Evolutionary conservation across 2,888 invertebrate genomes (phyloP).

Genomic region (Microchrysa polita): DNA sequence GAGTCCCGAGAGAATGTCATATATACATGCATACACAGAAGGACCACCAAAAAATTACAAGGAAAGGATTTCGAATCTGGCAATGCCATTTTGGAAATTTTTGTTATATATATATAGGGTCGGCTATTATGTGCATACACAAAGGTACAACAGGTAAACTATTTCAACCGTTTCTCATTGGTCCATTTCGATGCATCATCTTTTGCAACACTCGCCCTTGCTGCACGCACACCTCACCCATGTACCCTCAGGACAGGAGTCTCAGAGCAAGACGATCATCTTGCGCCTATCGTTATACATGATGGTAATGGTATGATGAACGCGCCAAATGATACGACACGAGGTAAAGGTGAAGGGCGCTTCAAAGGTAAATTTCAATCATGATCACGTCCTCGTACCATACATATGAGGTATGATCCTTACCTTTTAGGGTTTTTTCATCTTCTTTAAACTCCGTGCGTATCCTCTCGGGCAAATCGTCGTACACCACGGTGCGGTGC

Average conservation of each 20-base stretch:
- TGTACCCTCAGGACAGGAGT: too few species aligned
- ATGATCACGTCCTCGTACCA: too few species aligned
- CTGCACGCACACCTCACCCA: neutral
- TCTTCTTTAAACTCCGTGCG: neutral
- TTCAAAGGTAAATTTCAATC: constrained; percentile 12
- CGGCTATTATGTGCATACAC: neutral
- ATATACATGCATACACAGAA: too few species aligned
- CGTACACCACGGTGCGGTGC: too few species aligned
- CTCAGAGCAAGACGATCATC: too few species aligned
- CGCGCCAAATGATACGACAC: neutral
- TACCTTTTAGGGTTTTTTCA: constrained; percentile 6
- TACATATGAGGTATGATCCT: neutral
- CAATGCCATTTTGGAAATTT: neutral
- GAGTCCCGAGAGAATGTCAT: too few species aligned
- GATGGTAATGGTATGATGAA: too few species aligned
- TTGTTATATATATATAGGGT: neutral
- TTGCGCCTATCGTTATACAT: too few species aligned
- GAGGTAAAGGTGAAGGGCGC: constrained; percentile 14
- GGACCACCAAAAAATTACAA: too few species aligned
- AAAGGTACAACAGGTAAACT: neutral
- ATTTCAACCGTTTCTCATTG: neutral
- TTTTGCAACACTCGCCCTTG: neutral
- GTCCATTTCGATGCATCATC: constrained; percentile 1
- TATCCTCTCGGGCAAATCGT: neutral
- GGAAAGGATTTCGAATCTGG: neutral